Evolutionary conservation across 2,113 vertebrate species (phyloP), one percentile per base, ranked within the genome.

Genomic region (Gymnocephalus cernua): DNA sequence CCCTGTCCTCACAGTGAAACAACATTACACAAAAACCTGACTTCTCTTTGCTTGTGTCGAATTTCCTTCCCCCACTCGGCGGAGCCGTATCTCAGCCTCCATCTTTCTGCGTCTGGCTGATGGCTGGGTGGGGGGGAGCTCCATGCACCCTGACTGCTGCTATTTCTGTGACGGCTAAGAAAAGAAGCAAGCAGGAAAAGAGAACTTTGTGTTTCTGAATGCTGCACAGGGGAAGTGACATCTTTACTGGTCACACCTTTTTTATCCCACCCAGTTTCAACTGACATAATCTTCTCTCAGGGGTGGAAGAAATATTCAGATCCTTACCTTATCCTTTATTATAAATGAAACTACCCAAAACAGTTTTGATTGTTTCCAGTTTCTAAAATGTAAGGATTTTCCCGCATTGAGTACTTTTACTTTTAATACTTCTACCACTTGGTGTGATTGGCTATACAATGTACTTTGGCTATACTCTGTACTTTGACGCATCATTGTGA

Each of bases 111-210:
- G 15, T 63, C 15, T 38, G 35, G 9, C 8, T 65, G 41, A 14
- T 19, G 45, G 10, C 38, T 41, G 10, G 38, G 38, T 8, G 32
- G 61, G 47, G 62, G 25, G 18, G 63, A 47, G 54, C 79, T 44
- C 63, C 59, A 57, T 19, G 7, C 15, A 11, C 38, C 65, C 66
- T 44, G 66, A 76, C 54, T 74, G 84, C 83, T 90, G 78, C 91
- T 94, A 93, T 93, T 93, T 93, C 88, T 88, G 89, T 88, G 74
- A 68, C 56, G 64, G 66, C 83, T 74, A 67, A 88, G 77, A 85
- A 83, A 74, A 77, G 66, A 62, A 15, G 45, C 50, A 62, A 51
- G 13, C 23, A 80, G 32, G 66, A n/a, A 53, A 32, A n/a, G 1
- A 38, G 35, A n/a, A 19, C 6, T 0, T 7, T 2, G 27, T 41